Base-by-base conservation (phyloP, 2,888 invertebrate species). In the Prenolepis imparis region DNA sequence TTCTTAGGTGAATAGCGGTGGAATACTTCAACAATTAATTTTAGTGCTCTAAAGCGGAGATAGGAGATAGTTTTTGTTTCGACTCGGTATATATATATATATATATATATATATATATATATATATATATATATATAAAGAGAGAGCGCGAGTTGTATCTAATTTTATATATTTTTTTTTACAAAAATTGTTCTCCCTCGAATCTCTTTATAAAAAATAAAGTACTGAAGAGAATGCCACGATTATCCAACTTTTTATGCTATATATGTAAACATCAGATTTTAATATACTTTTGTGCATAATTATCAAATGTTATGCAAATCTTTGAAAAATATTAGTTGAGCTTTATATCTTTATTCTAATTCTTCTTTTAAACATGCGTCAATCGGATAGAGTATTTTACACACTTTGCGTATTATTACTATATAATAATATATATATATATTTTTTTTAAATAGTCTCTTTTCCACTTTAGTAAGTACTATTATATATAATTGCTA, bases 1-100 rank as follows among this genome's bases (percentile, higher is more conserved):
- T 84, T 78, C 82, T 82, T 86, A 81, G 61, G 67, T 57, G 82
- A 55, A 78, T 81, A 72, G 73, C 39, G 57, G 44, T 66, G 57
- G 48, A 86, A 78, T 70, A 78, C 39, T 70, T 70, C 12, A 44
- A 41, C 15, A 57, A 78, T 78, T 70, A 61, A 78, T 78, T 70
- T 70, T 44, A 59, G n/a, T 70, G 32, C 21, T 57, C 18, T 24
- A 57, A 57, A 15, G 15, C 39, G 12, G 44, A 48, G 44, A 3
- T 36, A 11, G 6, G 3, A 39, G 28, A 28, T 28, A 28, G 15
- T 78, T 78, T 68, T 59, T 66, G 32, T 70, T 32, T 78, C 21
- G 5, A 78, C 18, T 8, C 18, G 1, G 3, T 66, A n/a, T n/a
- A n/a, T n/a, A n/a, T n/a, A n/a, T n/a, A n/a, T n/a, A n/a, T n/a